Conservation (phyloP, 2,797 vertebrate genomes). For the Anisognathus igniventris region DNA sequence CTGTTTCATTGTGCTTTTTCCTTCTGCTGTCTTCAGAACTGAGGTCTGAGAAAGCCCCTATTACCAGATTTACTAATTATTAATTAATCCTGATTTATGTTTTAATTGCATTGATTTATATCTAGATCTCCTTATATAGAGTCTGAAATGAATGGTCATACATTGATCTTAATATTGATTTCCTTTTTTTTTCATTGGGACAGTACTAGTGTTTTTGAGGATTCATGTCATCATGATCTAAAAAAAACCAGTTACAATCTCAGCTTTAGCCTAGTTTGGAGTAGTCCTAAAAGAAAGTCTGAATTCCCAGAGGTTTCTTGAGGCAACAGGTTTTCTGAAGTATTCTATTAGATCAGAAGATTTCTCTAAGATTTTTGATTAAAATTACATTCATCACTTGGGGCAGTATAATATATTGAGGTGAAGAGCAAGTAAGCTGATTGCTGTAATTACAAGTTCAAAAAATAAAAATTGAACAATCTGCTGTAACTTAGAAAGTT, state of each 20-base stretch:
- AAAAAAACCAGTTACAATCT: neutral
- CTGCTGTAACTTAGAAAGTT: slow-evolving; percentile 70
- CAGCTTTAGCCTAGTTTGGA: neutral
- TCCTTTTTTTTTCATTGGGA: fast-evolving
- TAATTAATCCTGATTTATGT: neutral
- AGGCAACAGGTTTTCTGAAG: neutral
- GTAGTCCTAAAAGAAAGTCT: neutral
- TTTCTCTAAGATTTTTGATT: slow-evolving; percentile 30
- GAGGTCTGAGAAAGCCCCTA: neutral
- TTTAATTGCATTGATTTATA: neutral
- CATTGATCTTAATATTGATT: neutral
- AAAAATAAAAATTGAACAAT: slow-evolving; percentile 72
- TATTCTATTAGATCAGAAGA: slow-evolving; percentile 11
- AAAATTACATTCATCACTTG: slow-evolving; percentile 50
- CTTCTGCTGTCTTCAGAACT: neutral
- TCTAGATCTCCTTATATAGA: neutral
- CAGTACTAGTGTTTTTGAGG: neutral
- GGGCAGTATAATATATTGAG: neutral
- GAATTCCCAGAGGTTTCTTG: neutral
- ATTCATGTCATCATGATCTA: neutral
- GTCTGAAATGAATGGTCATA: neutral
- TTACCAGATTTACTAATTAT: neutral
- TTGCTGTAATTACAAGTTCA: slow-evolving; percentile 47
- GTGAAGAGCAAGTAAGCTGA: slow-evolving; percentile 51
- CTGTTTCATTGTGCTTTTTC: neutral